These are phyloP conservation scores for Junonia oenone DNA, from an alignment of 2,888 invertebrate species.

Conservation along the genomic window DNA sequence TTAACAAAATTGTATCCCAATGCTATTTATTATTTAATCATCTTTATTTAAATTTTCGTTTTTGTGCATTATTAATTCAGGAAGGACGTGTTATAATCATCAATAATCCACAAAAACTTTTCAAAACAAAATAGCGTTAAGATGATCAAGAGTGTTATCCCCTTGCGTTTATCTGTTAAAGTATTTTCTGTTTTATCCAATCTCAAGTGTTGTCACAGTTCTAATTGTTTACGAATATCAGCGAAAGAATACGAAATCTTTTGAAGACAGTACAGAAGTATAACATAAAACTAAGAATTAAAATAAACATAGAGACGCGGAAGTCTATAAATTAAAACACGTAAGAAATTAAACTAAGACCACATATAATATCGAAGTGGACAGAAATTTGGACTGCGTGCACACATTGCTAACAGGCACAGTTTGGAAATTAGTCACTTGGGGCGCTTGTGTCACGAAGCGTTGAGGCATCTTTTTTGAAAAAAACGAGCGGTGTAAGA, in stretches of 20 bases:
- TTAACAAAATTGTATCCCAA: constrained; percentile 52
- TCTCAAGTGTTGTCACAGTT: not conserved
- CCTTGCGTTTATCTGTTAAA: constrained; percentile 44
- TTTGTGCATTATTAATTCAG: constrained; percentile 41
- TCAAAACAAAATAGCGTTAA: constrained; percentile 33
- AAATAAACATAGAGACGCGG: constrained; percentile 53
- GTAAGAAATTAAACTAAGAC: constrained; percentile 60
- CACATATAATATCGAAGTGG: constrained; percentile 77
- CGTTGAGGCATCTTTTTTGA: constrained; percentile 36
- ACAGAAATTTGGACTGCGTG: constrained; percentile 71
- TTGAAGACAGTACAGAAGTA: constrained; percentile 36
- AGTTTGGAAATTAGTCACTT: constrained; percentile 51
- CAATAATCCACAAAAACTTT: constrained; percentile 42
- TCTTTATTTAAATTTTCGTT: constrained; percentile 13
- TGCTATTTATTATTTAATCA: constrained; percentile 37
- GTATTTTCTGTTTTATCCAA: not conserved
- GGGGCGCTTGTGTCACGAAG: constrained; percentile 53
- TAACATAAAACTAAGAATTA: constrained; percentile 54
- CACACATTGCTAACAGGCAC: constrained; percentile 75
- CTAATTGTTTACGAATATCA: not conserved
- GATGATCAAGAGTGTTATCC: constrained; percentile 35
- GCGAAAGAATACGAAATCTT: not conserved
- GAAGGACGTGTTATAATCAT: constrained; percentile 26
- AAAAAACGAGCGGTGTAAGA: constrained; percentile 45
- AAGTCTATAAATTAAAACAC: constrained; percentile 55